phyloP scores from a whole-genome alignment of 2,113 vertebrate species.

The Calidris pygmaea region DNA sequence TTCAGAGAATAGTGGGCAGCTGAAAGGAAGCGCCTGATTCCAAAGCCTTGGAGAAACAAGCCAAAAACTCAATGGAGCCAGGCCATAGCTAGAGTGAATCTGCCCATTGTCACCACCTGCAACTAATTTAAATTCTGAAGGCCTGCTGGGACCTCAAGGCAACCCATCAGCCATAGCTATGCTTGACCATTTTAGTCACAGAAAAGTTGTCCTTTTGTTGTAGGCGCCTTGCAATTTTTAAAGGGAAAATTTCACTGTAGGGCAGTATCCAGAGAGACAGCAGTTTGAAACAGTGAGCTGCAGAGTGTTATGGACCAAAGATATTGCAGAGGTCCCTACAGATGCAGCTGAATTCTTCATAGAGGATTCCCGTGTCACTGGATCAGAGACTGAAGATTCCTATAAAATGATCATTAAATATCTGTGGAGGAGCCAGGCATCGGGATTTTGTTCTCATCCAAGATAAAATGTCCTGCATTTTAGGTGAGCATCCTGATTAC shows the following conservation, averaged over 20 bases:
- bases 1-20: background rate
- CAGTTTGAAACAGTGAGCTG: background rate
- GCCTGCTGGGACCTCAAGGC: constrained; percentile 6
- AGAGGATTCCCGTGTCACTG: background rate
- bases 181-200: background rate
- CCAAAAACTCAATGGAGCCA: background rate
- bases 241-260: background rate
- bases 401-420: background rate
- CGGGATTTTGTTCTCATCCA: background rate
- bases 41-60: background rate
- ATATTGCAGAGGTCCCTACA: background rate
- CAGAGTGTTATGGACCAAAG: background rate
- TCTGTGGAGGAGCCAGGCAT: background rate
- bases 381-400: background rate
- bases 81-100: background rate
- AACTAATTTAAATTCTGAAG: constrained; percentile 22
- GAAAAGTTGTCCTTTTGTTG: background rate
- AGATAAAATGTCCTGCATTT: background rate
- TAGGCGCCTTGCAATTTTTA: background rate
- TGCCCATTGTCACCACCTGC: constrained; percentile 1
- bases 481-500: background rate
- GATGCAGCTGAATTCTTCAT: background rate
- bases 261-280: background rate
- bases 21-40: background rate
- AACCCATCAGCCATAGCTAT: background rate